phyloP scores from a whole-genome alignment of 1,140 invertebrate species.

The Stegodyphus dumicola region DNA sequence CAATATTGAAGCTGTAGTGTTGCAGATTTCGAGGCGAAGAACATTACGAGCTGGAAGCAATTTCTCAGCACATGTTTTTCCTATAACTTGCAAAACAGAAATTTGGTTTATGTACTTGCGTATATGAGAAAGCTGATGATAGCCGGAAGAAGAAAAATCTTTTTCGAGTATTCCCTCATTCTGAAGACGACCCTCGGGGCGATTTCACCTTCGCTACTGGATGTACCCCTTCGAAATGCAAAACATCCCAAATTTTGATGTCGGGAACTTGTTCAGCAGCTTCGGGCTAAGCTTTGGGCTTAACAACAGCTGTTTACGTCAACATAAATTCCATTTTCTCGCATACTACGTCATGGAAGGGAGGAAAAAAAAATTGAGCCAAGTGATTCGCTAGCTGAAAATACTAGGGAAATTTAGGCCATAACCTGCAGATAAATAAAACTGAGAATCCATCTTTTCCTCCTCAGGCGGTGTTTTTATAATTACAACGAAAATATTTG shows the following conservation, averaged over 20 bases:
- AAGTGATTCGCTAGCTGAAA: not conserved
- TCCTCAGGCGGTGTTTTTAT: not conserved
- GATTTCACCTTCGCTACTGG: not conserved
- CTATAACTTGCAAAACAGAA: not conserved
- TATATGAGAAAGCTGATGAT: not conserved
- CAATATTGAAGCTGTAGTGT: too few species aligned
- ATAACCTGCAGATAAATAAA: slow-evolving; percentile 5
- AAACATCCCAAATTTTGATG: slow-evolving; percentile 7
- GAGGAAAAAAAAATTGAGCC: not conserved
- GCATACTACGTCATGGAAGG: not conserved
- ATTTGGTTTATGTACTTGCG: not conserved
- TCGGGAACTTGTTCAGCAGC: not conserved
- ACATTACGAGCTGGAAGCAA: too few species aligned
- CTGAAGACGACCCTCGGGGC: not conserved
- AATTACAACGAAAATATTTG: not conserved
- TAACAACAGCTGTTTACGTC: slow-evolving; percentile 5
- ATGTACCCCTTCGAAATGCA: slow-evolving; percentile 3
- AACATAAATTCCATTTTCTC: slow-evolving; percentile 17
- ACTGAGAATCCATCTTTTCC: not conserved
- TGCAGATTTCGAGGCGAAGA: too few species aligned
- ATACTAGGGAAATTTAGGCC: not conserved
- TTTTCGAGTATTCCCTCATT: not conserved
- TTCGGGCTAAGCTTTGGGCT: not conserved
- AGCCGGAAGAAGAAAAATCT: not conserved
- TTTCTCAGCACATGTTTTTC: too few species aligned